Base-by-base conservation (phyloP, 2,797 vertebrate species). In the Danio jaintianensis region DNA sequence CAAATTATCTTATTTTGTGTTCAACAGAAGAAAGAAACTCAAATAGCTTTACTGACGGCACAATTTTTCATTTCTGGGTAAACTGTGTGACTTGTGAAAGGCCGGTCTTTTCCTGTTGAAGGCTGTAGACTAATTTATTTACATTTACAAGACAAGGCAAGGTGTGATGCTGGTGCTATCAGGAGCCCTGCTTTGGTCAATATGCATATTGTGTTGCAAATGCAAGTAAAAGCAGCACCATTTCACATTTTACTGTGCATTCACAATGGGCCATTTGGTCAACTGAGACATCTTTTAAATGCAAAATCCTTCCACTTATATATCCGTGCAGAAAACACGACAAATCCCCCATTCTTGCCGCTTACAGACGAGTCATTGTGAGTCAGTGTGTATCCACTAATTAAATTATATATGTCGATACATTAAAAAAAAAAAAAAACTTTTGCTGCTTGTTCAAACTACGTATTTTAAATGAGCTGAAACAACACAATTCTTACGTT, bases 121-220 rank as follows among this genome's bases (percentile, higher is more conserved):
- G n/a, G 43, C n/a, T 50, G 8, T 12, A 50, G 12, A 4, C 12
- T 47, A n/a, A 55, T 58, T 56, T 68, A 7, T 59, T 29, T 4
- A 29, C 22, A 78, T 78, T 78, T 52, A 42, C 76, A 78, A 48
- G 55, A 70, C 76, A 78, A 78, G 61, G 36, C 2, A 22, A 78
- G 55, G 55, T 62, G 55, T 69, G 55, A 78, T 59, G 40, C 50
- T 47, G 43, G 18, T 42, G 55, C 63, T 43, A 50, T 75, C n/a
- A 5, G 22, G 18, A 40, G n/a, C 66, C 22, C 50, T 55, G 59
- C 68, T 38, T 20, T 20, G 36, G 69, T 59, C 63, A 75, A 56
- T 22, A 12, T 45, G 29, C 50, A 6, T 29, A 81, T 82, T 83
- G 75, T 79, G 71, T 76, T 85, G 84, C 75, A 81, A 79, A 85